Percentiles rank a stretch among this genome's conserved stretches.
Evolutionary conservation across 2,113 vertebrate genomes (phyloP).

Genomic region (Plestiodon gilberti): DNA sequence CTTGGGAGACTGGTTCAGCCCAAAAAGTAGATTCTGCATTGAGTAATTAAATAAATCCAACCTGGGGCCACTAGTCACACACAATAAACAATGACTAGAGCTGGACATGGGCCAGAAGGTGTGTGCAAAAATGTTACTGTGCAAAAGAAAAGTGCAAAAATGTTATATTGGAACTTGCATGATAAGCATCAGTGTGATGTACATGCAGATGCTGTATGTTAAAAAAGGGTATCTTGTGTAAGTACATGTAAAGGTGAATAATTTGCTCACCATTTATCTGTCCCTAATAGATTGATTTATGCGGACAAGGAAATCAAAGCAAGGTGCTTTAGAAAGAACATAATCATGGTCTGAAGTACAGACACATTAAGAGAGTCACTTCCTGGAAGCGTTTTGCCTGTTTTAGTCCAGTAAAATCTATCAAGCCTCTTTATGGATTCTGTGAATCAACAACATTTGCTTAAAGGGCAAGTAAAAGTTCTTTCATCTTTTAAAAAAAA

Average conservation of each 20-base stretch:
- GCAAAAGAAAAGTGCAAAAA: not conserved
- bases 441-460: constrained; percentile 33
- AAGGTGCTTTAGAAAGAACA: not conserved
- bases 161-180: not conserved
- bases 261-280: not conserved
- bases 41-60: not conserved
- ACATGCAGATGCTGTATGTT: not conserved
- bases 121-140: no score
- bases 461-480: not conserved
- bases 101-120: not conserved
- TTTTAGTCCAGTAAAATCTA: constrained; percentile 3
- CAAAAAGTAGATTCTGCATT: not conserved
- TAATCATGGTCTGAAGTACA: constrained; percentile 5
- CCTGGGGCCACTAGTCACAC: no score
- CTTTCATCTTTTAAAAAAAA: not conserved
- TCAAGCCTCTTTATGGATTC: not conserved
- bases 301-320: not conserved
- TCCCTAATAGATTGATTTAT: not conserved
- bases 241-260: not conserved
- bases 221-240: not conserved
- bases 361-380: not conserved
- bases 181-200: not conserved
- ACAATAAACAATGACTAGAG: not conserved
- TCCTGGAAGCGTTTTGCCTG: not conserved
- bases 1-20: not conserved